phyloP scores from a whole-genome alignment of 2,797 vertebrate species.

The Tarsius wallacei region DNA sequence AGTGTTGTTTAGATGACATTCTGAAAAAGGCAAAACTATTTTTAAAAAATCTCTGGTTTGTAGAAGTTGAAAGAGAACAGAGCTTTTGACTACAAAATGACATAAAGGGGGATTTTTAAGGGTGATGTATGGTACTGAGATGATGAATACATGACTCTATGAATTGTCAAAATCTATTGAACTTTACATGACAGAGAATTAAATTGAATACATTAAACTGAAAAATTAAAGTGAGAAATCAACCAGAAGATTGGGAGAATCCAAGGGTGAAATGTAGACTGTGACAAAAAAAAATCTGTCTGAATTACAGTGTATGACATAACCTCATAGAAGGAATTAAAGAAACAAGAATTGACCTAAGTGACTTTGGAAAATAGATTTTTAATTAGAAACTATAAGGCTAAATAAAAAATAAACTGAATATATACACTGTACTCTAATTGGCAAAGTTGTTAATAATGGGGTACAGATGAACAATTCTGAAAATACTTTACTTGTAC shows the following conservation, averaged over 20 bases:
- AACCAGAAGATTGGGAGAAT: not conserved
- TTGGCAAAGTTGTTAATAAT: not conserved
- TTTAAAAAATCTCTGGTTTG: not conserved
- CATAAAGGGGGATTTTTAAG: not conserved
- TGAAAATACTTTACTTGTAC: constrained; percentile 19
- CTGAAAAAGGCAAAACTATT: not conserved
- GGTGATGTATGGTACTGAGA: not conserved
- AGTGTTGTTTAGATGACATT: not conserved
- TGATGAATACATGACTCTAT: not conserved
- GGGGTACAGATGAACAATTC: not conserved
- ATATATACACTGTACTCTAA: not conserved
- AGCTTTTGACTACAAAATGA: not conserved
- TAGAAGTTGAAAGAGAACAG: not conserved
- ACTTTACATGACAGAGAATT: not conserved
- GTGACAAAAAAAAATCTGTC: not conserved
- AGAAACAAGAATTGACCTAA: not conserved
- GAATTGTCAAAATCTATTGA: not conserved
- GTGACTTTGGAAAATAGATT: not conserved
- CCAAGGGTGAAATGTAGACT: not conserved
- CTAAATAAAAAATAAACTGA: not conserved
- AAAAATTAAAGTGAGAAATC: not conserved
- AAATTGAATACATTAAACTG: not conserved
- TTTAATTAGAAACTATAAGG: not conserved
- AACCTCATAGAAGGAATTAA: not conserved
- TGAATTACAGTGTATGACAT: not conserved